phyloP scores from a whole-genome alignment of 2,113 vertebrate genomes.

The Osmerus eperlanus region DNA sequence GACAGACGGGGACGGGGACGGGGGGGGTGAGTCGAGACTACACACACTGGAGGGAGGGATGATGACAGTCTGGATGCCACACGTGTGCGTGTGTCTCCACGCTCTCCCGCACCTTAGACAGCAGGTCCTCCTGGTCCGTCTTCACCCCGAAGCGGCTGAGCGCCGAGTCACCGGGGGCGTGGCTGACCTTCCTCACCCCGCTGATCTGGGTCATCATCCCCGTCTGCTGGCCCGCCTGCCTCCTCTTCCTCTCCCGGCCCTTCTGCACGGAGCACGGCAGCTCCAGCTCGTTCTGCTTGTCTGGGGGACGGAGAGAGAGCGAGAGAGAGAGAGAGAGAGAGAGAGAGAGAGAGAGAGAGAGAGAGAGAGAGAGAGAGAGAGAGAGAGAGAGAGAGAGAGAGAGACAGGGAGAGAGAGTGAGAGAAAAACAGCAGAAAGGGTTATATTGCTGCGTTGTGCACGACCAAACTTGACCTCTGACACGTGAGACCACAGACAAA shows the following conservation, averaged over 20 bases:
- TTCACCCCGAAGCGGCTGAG: slow-evolving; percentile 91
- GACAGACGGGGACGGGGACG: not conserved
- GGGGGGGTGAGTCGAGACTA: not conserved
- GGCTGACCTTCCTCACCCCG: slow-evolving; percentile 89
- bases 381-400: not conserved
- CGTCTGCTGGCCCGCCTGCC: slow-evolving; percentile 75
- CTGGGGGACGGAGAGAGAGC: slow-evolving; percentile 61
- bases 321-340: not conserved
- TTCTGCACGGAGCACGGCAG: slow-evolving; percentile 94
- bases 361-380: not conserved
- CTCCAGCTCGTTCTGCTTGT: slow-evolving; percentile 98
- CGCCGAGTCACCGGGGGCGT: slow-evolving; percentile 84
- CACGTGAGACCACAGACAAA: not conserved
- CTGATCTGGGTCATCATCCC: slow-evolving; percentile 93
- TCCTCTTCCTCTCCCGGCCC: slow-evolving; percentile 90
- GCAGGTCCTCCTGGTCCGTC: slow-evolving; percentile 91
- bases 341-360: not conserved
- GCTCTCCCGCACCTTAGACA: slow-evolving; percentile 82
- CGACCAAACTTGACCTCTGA: not conserved
- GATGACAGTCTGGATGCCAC: not conserved
- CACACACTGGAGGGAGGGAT: not conserved
- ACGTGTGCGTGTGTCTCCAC: not conserved
- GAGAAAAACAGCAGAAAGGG: not conserved
- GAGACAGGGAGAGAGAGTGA: not conserved
- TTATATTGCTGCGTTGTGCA: not conserved